These are phyloP conservation scores for Notechis scutatus DNA, from an alignment of 2,113 vertebrate species.

Conservation along the genomic window DNA sequence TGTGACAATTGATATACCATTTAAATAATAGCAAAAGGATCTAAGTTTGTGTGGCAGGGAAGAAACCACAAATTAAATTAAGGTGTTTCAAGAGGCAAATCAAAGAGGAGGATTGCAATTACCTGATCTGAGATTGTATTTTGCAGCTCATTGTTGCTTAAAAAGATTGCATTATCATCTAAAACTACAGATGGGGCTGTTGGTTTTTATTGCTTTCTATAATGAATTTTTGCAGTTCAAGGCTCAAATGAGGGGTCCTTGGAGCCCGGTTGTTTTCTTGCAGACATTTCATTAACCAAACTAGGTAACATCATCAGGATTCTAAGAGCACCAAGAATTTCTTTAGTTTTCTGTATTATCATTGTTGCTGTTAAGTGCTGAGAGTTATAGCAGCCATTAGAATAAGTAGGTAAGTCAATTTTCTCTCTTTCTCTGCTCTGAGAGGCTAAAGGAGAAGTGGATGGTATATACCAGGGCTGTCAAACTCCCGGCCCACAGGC, in stretches of 20 bases:
- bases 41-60: not conserved
- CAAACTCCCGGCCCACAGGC: too few relatives aligned
- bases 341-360: not conserved
- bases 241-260: not conserved
- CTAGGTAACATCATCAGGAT: not conserved
- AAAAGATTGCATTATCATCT: not conserved
- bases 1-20: not conserved
- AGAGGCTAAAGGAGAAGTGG: not conserved
- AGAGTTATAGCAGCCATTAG: not conserved
- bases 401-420: not conserved
- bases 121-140: not conserved
- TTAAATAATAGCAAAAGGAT: not conserved
- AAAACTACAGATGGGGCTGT: not conserved
- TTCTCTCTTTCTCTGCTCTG: not conserved
- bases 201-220: not conserved
- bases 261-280: not conserved
- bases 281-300: not conserved
- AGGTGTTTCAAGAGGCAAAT: not conserved
- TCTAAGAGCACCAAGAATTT: not conserved
- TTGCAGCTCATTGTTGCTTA: not conserved
- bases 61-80: not conserved
- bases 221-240: not conserved
- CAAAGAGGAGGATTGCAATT: not conserved
- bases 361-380: not conserved
- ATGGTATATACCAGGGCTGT: not conserved